Evolutionary conservation across 2,113 vertebrate genomes (phyloP).

Genomic region (Empidonax traillii): DNA sequence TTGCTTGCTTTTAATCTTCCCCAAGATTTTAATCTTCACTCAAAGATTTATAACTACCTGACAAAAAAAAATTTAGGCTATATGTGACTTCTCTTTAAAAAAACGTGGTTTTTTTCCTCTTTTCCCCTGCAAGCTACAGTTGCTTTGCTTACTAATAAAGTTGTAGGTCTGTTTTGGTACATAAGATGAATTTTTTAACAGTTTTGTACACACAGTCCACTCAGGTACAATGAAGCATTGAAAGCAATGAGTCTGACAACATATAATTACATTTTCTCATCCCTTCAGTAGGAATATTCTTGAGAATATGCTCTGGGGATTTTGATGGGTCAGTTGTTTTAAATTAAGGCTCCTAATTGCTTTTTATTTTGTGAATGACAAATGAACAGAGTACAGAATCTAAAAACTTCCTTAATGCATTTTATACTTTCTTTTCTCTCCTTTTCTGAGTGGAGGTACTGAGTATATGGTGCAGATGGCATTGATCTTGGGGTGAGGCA

Average conservation of each 20-base stretch:
- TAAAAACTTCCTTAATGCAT: neutral
- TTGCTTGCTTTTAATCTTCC: neutral
- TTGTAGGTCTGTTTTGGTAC: neutral
- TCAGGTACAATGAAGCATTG: neutral
- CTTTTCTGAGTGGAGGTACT: neutral
- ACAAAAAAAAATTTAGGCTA: neutral
- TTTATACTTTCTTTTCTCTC: neutral
- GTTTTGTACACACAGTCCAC: neutral
- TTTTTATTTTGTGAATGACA: conserved; percentile 38
- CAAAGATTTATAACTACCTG: neutral
- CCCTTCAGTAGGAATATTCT: neutral
- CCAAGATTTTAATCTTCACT: neutral
- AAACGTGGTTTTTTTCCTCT: neutral
- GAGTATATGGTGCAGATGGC: neutral
- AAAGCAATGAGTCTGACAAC: neutral
- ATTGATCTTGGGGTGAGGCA: neutral
- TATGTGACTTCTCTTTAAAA: neutral
- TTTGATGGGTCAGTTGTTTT: conserved; percentile 44
- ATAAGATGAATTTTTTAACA: neutral
- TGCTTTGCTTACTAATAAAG: neutral
- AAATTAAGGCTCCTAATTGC: conserved; percentile 7
- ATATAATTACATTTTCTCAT: neutral
- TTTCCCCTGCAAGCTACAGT: neutral
- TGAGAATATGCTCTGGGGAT: neutral
- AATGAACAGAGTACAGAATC: conserved; percentile 5